Base-by-base conservation (phyloP, 2,797 vertebrate species). In the Anabacerthia variegaticeps region DNA sequence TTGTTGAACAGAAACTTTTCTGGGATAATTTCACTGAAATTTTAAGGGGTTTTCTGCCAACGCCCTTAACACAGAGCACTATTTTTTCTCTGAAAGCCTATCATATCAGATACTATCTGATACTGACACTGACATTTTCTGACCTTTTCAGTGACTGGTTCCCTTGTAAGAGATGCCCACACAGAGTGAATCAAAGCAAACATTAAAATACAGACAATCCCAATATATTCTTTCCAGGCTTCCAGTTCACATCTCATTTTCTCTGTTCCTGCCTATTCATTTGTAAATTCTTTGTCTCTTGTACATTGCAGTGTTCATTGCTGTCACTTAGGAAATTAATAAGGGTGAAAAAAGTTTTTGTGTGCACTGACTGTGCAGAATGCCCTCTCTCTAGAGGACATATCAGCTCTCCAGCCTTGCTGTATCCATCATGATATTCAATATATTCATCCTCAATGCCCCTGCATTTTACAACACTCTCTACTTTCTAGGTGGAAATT, bases 261-360 rank as follows among this genome's bases (percentile, higher is more conserved):
- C 89, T 95, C 61, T 95, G 37, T 85, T 94, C 58, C 49, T 96
- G 85, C 41, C 52, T 77, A 78, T 78, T 92, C 79, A 80, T 68
- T 91, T 93, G 89, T 92, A 68, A 95, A 85, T 43, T 91, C 72
- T 92, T 96, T 91, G 58, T 89, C 61, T 92, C 44, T 94, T 32
- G 2, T 46, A 58, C 46, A 65, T 67, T 88, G 41, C 56, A 28
- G 32, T 83, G 56, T 85, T 82, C 89, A 88, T 36, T 71, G 61
- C 54, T 89, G 79, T 89, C 82, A 85, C 78, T 91, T 93, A 85
- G 65, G 65, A 92, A 93, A 93, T 56, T 39, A 94, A 19, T 72
- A 91, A 85, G 34, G 34, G 7, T 77, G 74, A 67, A 87, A 86
- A 93, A 88, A 61, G 19, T 28, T 66, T 66, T 63, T 83, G 19